Conservation (phyloP, 2,888 invertebrate species). For the Lampropteryx suffumata region DNA sequence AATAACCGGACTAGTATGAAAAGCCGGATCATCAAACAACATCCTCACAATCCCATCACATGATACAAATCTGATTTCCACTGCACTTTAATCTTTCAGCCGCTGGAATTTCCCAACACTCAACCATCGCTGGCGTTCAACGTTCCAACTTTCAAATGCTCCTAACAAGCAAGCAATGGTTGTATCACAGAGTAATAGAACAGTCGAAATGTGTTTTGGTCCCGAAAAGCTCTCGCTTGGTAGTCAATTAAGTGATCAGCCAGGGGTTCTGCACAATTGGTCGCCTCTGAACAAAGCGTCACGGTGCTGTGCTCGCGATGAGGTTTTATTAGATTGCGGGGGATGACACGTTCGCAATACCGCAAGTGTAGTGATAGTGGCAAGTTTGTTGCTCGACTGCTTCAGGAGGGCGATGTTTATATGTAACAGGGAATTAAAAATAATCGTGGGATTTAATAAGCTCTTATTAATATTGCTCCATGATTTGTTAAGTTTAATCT, state of each 20-base stretch:
- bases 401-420: neutral
- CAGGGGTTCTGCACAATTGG: slow-evolving; percentile 80
- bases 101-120: slow-evolving; percentile 16
- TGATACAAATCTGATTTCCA: slow-evolving; percentile 75
- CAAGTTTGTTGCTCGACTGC: slow-evolving; percentile 1
- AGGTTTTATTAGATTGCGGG: slow-evolving; percentile 67
- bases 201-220: slow-evolving; percentile 33
- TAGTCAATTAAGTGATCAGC: slow-evolving; percentile 81
- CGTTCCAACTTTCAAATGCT: neutral
- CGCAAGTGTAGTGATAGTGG: slow-evolving; percentile 36
- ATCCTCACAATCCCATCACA: slow-evolving; percentile 71
- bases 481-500: no score
- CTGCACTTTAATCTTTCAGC: slow-evolving; percentile 69
- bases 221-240: slow-evolving; percentile 66
- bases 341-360: slow-evolving; percentile 59
- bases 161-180: neutral
- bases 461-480: no score
- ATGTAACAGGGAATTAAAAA: neutral
- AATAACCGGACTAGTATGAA: neutral
- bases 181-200: neutral
- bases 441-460: slow-evolving; percentile 10
- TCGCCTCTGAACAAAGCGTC: slow-evolving; percentile 74
- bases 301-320: slow-evolving; percentile 51
- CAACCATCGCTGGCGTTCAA: slow-evolving; percentile 38
- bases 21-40: slow-evolving; percentile 35